Base-by-base conservation (phyloP, 2,797 vertebrate species). In the Enteromius paludinosus region DNA sequence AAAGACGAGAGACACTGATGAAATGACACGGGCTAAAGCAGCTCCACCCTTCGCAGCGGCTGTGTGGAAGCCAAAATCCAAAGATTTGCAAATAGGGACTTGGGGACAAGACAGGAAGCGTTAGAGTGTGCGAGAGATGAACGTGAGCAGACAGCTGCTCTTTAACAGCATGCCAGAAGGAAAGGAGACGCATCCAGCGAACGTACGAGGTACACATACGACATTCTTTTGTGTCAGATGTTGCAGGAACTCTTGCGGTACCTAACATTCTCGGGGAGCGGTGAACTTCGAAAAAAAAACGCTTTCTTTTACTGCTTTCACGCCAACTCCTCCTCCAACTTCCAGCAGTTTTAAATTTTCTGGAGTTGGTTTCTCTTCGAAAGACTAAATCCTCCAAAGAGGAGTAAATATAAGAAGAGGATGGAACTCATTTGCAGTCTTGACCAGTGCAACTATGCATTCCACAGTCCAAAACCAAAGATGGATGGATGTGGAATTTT, bases 381-480 rank as follows among this genome's bases (percentile, higher is more conserved):
- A 87, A 89, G 89, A 87, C 84, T 83, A 85, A 89, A 87, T 87
- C 88, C 86, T 75, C 78, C 68, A 81, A 82, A 88, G 87, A 90
- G 88, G 88, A 91, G 87, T 85, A 83, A 79, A 90, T 91, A 85
- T 88, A 88, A 90, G 88, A 80, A 88, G 90, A 90, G 88, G 91
- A 89, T 89, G 91, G 90, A 92, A 90, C 85, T 89, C 87, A 88
- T 89, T 88, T 78, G 75, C 81, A 91, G 89, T 89, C 87, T 88
- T 89, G 89, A 91, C 91, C 91, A 92, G 91, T 93, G 94, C 95
- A 95, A 96, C 96, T 96, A 97, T 97, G 96, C 96, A 97, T 95
- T 96, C 94, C 96, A 93, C 94, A 94, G 93, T 96, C 90, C 91
- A 94, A 96, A 95, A 97, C 97, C 97, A 98, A 97, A 98, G 96